Percentiles rank a stretch among this genome's conserved stretches.
These are phyloP conservation scores for Brotula barbata DNA, from an alignment of 2,797 vertebrate genomes.

Conservation along the genomic window DNA sequence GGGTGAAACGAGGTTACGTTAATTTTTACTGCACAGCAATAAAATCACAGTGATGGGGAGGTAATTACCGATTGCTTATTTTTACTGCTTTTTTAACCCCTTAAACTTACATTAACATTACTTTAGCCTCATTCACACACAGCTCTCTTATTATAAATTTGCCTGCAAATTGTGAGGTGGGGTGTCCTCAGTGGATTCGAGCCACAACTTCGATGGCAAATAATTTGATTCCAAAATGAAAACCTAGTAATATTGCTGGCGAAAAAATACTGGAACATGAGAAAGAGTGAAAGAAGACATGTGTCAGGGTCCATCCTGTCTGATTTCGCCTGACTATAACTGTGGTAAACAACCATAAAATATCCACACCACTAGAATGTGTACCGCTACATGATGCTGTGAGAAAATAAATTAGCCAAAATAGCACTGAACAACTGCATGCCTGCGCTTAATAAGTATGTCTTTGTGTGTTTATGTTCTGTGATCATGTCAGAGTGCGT, in stretches of 20 bases:
- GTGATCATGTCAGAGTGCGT: conserved; percentile 32
- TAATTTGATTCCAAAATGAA: no score
- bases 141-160: no score
- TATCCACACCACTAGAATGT: conserved; percentile 38
- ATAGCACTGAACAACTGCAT: conserved; percentile 23
- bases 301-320: no score
- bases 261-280: no score
- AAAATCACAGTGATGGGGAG: conserved; percentile 36
- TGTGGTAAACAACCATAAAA: conserved; percentile 20
- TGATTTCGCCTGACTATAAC: no score
- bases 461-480: conserved; percentile 17
- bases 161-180: no score
- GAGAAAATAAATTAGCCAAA: conserved; percentile 39
- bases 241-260: no score
- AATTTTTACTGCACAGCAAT: conserved; percentile 20
- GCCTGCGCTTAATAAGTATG: conserved; percentile 16
- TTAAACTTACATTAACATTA: not conserved
- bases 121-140: no score
- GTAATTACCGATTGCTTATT: not conserved
- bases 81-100: not conserved
- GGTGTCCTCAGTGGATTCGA: no score
- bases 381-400: conserved; percentile 59
- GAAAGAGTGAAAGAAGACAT: no score
- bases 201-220: no score
- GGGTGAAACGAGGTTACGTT: not conserved